phyloP scores from a whole-genome alignment of 64 coral and sea anemone species.

The Pachyseris speciosa region DNA sequence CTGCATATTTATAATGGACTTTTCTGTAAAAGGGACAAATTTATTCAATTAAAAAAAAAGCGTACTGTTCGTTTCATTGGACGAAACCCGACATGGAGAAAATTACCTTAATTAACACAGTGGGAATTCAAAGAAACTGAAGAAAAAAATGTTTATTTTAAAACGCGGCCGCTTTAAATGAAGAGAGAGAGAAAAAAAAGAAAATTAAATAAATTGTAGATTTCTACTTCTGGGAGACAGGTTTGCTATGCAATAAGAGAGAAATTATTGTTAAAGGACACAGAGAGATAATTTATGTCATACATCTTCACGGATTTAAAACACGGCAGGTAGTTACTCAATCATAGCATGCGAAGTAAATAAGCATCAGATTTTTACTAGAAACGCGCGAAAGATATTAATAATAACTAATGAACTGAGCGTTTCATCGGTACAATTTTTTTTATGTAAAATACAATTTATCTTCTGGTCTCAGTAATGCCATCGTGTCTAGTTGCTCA shows the following conservation, averaged over 20 bases:
- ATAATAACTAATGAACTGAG: no score
- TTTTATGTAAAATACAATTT: background rate
- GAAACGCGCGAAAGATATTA: no score
- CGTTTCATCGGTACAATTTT: no score
- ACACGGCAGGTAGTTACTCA: no score
- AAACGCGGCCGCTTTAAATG: background rate
- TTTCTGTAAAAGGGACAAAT: background rate
- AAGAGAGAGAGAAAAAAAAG: background rate
- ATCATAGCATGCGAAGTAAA: no score
- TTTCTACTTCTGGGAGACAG: no score
- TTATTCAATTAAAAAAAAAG: conserved; percentile 32
- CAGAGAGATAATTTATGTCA: no score
- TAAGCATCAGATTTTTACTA: no score
- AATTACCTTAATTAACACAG: background rate
- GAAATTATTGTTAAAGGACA: no score
- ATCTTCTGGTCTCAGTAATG: background rate
- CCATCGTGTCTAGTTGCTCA: background rate
- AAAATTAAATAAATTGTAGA: background rate
- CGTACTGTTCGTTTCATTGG: conserved; percentile 30
- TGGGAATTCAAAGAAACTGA: background rate
- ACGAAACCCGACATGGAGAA: background rate
- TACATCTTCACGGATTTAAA: no score
- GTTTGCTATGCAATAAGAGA: no score
- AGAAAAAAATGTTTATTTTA: background rate
- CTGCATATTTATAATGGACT: conserved; percentile 50